Conservation (phyloP, 2,797 vertebrate species). For the Coregonus ussuriensis region DNA sequence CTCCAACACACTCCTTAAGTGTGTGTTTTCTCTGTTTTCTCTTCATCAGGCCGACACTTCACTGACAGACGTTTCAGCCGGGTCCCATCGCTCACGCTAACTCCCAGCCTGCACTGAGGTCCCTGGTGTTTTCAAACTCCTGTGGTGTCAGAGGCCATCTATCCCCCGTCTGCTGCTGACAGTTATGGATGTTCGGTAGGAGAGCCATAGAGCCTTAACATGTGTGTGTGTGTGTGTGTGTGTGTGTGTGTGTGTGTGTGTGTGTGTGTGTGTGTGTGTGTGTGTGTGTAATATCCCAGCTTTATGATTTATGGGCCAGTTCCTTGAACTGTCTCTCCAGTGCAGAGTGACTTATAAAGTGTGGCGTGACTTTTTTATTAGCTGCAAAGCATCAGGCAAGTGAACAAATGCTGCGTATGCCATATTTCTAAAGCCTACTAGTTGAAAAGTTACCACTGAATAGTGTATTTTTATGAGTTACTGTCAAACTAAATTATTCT, state of each 20-base stretch:
- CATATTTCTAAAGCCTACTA: background rate
- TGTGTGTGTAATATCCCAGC: background rate
- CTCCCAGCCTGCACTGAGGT: slow-evolving; percentile 47
- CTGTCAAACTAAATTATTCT: background rate
- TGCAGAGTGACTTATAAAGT: slow-evolving; percentile 9
- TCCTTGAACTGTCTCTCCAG: slow-evolving; percentile 36
- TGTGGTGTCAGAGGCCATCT: slow-evolving; percentile 69
- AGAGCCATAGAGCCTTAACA: slow-evolving; percentile 10
- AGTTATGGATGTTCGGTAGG: slow-evolving; percentile 48
- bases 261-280: background rate
- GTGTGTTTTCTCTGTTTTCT: slow-evolving; percentile 32
- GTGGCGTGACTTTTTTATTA: background rate
- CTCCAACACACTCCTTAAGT: background rate
- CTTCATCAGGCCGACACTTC: slow-evolving; percentile 27
- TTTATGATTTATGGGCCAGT: slow-evolving; percentile 50
- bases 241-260: background rate
- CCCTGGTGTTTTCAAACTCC: slow-evolving; percentile 73
- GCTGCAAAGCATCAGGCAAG: background rate
- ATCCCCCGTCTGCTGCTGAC: slow-evolving; percentile 56
- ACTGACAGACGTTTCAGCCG: slow-evolving; percentile 52
- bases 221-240: background rate
- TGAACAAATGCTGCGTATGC: background rate
- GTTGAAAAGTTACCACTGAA: background rate
- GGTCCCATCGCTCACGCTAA: slow-evolving; percentile 48
- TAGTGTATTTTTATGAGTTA: background rate